Evolutionary conservation across 2,797 vertebrate species (phyloP).

Genomic region (Phaenicophaeus curvirostris): DNA sequence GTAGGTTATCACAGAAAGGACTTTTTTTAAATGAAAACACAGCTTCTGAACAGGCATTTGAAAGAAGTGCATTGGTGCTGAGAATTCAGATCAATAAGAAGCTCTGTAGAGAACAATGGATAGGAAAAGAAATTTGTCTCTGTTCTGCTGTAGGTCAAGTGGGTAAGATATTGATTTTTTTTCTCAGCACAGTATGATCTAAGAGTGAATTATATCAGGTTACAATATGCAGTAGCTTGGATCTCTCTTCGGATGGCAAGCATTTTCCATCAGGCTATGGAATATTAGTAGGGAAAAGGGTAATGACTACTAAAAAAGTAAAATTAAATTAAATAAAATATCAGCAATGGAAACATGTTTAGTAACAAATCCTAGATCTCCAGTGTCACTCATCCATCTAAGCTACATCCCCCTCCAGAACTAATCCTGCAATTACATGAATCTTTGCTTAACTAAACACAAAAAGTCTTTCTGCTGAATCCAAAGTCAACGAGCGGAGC

Average conservation of each 20-base stretch:
- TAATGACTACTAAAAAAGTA: neutral
- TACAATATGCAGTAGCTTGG: neutral
- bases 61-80: neutral
- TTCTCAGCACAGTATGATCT: neutral
- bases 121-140: neutral
- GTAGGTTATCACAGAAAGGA: neutral
- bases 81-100: neutral
- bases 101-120: neutral
- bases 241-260: neutral
- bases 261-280: neutral
- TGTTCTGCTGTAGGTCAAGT: neutral
- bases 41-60: neutral
- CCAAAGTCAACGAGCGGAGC: neutral
- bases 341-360: neutral
- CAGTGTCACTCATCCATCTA: neutral
- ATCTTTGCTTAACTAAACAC: conserved; percentile 34
- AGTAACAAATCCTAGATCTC: neutral
- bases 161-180: neutral
- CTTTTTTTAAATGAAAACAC: neutral
- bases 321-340: neutral
- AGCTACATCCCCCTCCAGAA: neutral
- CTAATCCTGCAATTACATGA: conserved; percentile 43
- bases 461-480: neutral
- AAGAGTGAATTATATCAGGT: neutral
- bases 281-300: neutral